These are phyloP conservation scores for Chamaetylas fuelleborni DNA, from an alignment of 2,113 vertebrate genomes.

Conservation along the genomic window DNA sequence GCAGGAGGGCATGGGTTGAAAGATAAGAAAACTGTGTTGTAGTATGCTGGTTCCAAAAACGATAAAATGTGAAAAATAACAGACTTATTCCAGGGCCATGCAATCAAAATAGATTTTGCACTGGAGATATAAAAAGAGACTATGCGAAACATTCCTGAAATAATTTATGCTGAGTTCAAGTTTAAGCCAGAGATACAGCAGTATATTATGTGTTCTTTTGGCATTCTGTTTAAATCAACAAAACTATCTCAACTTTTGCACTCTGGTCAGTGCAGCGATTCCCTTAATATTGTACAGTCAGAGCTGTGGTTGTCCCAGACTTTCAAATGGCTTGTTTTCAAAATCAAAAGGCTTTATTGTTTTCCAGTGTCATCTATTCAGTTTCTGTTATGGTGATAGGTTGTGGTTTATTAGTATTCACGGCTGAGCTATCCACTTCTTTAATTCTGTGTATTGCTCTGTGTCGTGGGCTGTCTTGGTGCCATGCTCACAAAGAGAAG, in stretches of 20 bases:
- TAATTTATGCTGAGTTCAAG: constrained; percentile 66
- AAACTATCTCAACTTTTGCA: constrained; percentile 6
- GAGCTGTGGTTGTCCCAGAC: not conserved
- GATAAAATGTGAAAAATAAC: constrained; percentile 63
- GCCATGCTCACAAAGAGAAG: not conserved
- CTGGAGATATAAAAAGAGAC: constrained; percentile 56
- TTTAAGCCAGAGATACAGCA: constrained; percentile 45
- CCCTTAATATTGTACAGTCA: not conserved
- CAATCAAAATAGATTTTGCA: constrained; percentile 58
- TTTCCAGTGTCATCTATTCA: not conserved
- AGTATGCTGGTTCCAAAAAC: constrained; percentile 28
- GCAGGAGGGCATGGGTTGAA: not conserved
- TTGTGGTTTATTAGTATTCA: not conserved
- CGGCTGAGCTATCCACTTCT: not conserved
- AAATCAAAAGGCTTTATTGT: not conserved
- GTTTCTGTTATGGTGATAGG: not conserved
- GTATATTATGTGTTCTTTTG: constrained; percentile 47
- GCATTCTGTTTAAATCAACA: constrained; percentile 49
- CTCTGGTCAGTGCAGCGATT: not conserved
- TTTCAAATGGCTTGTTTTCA: not conserved
- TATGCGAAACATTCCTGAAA: constrained; percentile 59
- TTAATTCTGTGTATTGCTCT: not conserved
- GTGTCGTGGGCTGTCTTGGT: not conserved
- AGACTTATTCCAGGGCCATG: constrained; percentile 21
- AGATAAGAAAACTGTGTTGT: constrained; percentile 28